Percentiles rank a stretch among this genome's conserved stretches.
phyloP scores from a whole-genome alignment of 2,888 invertebrate species.

The Margaritifera margaritifera region DNA sequence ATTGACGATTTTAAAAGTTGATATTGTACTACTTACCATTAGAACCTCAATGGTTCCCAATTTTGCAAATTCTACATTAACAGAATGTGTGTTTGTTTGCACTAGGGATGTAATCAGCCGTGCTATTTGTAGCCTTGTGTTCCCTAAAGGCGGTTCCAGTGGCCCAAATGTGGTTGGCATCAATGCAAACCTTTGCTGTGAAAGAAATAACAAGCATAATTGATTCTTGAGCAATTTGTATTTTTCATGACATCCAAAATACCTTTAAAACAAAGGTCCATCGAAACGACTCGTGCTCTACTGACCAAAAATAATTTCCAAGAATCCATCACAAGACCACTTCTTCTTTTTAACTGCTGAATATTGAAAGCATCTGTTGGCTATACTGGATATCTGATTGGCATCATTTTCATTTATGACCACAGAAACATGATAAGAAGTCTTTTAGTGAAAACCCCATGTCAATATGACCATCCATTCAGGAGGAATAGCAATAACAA shows the following conservation, averaged over 20 bases:
- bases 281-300: not conserved
- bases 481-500: too few species aligned
- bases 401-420: too few species aligned
- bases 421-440: too few species aligned
- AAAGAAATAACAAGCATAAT: conserved; percentile 24
- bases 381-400: too few species aligned
- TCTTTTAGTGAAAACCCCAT: too few species aligned
- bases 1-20: not conserved
- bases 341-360: not conserved
- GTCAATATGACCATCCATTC: too few species aligned
- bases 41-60: conserved; percentile 77
- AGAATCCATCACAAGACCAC: not conserved
- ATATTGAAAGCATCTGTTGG: too few species aligned
- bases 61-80: conserved; percentile 80
- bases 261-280: too few species aligned
- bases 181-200: conserved; percentile 74
- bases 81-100: conserved; percentile 80
- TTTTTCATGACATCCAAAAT: not conserved
- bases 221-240: not conserved
- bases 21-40: conserved; percentile 73
- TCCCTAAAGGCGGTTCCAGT: conserved; percentile 85
- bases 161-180: conserved; percentile 82
- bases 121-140: conserved; percentile 85
- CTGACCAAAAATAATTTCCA: not conserved
- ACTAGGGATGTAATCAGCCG: conserved; percentile 86